Evolutionary conservation across 1,140 invertebrate genomes (phyloP).

Genomic region (Zaprionus nigranus): DNA sequence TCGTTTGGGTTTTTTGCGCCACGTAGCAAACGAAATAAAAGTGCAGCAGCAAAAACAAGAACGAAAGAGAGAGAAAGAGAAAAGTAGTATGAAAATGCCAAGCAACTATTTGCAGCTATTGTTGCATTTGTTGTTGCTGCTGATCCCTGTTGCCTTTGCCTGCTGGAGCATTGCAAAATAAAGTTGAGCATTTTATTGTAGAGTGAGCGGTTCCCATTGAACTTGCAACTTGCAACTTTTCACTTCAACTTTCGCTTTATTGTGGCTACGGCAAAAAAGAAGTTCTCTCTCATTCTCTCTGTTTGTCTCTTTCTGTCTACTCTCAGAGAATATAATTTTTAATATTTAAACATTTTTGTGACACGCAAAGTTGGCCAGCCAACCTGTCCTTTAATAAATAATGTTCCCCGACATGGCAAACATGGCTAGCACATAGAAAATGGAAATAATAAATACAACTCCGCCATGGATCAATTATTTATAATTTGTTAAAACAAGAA

Average conservation of each 20-base stretch:
- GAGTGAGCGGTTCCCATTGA: slow-evolving; percentile 17
- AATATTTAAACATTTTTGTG: slow-evolving; percentile 48
- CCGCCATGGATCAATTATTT: slow-evolving; percentile 44
- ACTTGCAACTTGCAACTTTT: slow-evolving; percentile 17
- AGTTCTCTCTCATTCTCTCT: background rate
- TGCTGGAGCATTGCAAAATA: slow-evolving; percentile 17
- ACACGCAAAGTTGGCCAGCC: slow-evolving; percentile 52
- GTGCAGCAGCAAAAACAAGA: slow-evolving; percentile 25
- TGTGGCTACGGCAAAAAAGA: background rate
- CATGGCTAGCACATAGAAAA: slow-evolving; percentile 48
- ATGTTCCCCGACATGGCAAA: slow-evolving; percentile 30
- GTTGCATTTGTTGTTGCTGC: slow-evolving; percentile 22
- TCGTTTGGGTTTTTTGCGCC: slow-evolving; percentile 44
- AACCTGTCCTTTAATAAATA: slow-evolving; percentile 47
- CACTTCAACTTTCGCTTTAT: slow-evolving; percentile 26
- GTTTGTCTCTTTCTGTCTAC: background rate
- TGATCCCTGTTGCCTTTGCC: slow-evolving; percentile 39
- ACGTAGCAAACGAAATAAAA: slow-evolving; percentile 44
- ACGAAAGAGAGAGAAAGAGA: slow-evolving; percentile 8
- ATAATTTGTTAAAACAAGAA: slow-evolving; percentile 38
- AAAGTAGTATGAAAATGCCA: slow-evolving; percentile 32
- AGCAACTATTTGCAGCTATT: slow-evolving; percentile 32
- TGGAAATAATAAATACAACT: slow-evolving; percentile 44
- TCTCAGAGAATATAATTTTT: slow-evolving; percentile 30
- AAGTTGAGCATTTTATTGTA: slow-evolving; percentile 49